Conservation (phyloP, 2,113 vertebrate genomes). For the Entelurus aequoreus region DNA sequence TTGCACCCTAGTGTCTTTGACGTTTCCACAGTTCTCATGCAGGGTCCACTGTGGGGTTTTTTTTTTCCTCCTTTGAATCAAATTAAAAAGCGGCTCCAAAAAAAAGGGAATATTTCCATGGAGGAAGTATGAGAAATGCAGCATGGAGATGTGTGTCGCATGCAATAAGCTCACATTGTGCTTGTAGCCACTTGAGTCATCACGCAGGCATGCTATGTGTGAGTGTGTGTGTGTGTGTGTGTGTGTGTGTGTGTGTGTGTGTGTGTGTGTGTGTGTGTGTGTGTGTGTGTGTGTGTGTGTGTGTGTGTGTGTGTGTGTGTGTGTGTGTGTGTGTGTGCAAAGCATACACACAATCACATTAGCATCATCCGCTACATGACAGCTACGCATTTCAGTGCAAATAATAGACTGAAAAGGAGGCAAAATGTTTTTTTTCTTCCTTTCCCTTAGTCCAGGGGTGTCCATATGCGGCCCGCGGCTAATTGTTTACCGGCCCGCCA, state of each 20-base stretch:
- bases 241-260: background rate
- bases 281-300: background rate
- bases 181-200: constrained; percentile 36
- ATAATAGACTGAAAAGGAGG: background rate
- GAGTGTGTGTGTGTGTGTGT: background rate
- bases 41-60: too few relatives aligned
- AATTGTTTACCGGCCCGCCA: too few relatives aligned
- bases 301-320: background rate
- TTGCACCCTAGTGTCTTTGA: too few relatives aligned
- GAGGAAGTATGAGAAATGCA: too few relatives aligned
- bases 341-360: constrained; percentile 35
- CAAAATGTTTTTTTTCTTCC: too few relatives aligned
- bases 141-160: constrained; percentile 37
- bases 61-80: too few relatives aligned
- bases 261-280: background rate
- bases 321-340: constrained; percentile 11
- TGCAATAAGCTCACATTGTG: constrained; percentile 48
- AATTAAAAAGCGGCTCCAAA: too few relatives aligned
- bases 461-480: too few relatives aligned
- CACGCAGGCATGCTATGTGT: constrained; percentile 2
- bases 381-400: constrained; percentile 1
- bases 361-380: constrained; percentile 23
- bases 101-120: too few relatives aligned
- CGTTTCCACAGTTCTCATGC: too few relatives aligned
- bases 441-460: too few relatives aligned